Base-by-base conservation (phyloP, 1,140 invertebrate species). In the Zaprionus ornatus region DNA sequence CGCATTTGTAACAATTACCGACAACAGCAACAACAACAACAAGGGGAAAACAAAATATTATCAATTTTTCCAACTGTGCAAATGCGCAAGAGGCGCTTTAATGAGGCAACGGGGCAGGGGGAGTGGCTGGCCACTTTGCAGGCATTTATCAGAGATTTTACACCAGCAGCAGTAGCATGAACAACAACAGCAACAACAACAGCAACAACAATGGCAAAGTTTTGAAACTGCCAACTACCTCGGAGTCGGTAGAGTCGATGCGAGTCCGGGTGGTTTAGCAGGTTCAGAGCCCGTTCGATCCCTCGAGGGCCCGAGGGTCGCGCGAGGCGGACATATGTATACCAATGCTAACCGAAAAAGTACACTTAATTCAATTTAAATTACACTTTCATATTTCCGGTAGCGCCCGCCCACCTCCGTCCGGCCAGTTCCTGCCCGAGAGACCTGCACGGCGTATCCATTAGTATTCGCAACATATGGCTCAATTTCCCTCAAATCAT, bases 381-480 rank as follows among this genome's bases (percentile, higher is more conserved):
- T 91, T 91, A 91, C 88, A 91, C 88, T 91, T 91, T 80, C 77
- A 91, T 82, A 87, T 85, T 85, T 91, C 88, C 88, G 77, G 87
- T 56, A 59, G 66, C 40, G 63, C 12, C 50, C 40, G 52, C 37
- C 66, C 70, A 59, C 56, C 17, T 23, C 23, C 37, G 48, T 15
- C 42, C n/a, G 37, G 50, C 27, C n/a, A 17, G 40, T 45, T n/a
- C 40, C 40, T 17, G 40, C 21, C 27, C 19, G 48, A 27, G 54
- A 27, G 61, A 52, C 37, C 29, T 57, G 57, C n/a, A 35, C 66
- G 80, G 56, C 75, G 63, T 82, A 78, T 90, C 85, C 88, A 91
- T 91, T 91, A 91, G 85, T 91, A 91, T 90, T 90, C 82, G 77
- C 90, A 91, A 91, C 90, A 91, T 91, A 91, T 91, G 90, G 86